phyloP scores from a whole-genome alignment of 2,113 vertebrate species.

The Colossoma macropomum region DNA sequence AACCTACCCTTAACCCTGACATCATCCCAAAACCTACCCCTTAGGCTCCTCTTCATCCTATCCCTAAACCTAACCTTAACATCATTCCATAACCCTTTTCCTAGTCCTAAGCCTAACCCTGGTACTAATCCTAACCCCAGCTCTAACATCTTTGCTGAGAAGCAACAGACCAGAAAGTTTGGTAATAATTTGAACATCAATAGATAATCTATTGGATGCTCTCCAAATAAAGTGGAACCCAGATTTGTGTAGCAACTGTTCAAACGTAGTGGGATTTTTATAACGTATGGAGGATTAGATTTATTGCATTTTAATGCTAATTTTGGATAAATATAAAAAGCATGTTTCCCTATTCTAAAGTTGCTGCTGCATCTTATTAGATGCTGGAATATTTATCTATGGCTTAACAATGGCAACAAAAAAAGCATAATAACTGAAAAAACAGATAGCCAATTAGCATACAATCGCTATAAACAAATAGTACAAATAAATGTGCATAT shows the following conservation, averaged over 20 bases:
- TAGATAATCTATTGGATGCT: too few relatives aligned
- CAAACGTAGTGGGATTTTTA: background rate
- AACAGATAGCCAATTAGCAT: background rate
- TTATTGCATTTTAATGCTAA: background rate
- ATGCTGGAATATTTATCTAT: background rate
- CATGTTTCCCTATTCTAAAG: background rate
- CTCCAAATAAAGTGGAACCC: too few relatives aligned
- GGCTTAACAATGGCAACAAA: background rate
- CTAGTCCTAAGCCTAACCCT: too few relatives aligned
- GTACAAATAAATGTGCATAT: background rate
- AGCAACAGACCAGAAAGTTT: too few relatives aligned
- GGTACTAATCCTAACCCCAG: too few relatives aligned
- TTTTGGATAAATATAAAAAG: background rate
- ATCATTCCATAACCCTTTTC: too few relatives aligned
- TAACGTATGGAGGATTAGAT: background rate
- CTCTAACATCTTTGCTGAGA: too few relatives aligned
- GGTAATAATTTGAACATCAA: too few relatives aligned
- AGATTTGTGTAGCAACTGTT: background rate
- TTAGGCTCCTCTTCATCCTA: too few relatives aligned
- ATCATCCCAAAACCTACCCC: too few relatives aligned
- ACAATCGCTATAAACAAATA: background rate
- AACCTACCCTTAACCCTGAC: too few relatives aligned
- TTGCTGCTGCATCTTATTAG: background rate
- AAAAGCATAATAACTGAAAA: background rate
- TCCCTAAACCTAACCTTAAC: too few relatives aligned